A percentile compares a stretch with the other conserved stretches of the same genome.
Conservation (phyloP, 2,113 vertebrate genomes). For the Oryzias curvinotus region DNA sequence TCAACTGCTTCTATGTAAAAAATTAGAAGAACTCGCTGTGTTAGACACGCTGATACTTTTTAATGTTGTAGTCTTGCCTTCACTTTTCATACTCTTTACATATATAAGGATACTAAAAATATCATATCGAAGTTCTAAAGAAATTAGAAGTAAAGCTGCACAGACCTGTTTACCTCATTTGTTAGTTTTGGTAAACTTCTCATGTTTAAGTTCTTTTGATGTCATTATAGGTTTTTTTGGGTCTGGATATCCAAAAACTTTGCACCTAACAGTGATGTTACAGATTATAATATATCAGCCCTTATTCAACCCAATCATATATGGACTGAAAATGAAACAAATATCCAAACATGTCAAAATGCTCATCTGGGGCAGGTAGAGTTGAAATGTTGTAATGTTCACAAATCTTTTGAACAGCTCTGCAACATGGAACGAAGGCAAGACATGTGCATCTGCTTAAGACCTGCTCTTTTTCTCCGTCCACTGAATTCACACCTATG, state of each 20-base stretch:
- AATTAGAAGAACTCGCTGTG: background rate
- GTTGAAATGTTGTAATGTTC: too few species aligned
- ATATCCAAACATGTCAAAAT: conserved; percentile 1
- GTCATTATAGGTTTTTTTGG: background rate
- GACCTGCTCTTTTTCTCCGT: too few species aligned
- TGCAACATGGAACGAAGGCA: too few species aligned
- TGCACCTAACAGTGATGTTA: background rate
- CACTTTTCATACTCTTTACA: background rate
- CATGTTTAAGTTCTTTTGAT: background rate
- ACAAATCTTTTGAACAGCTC: too few species aligned
- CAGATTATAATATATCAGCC: conserved; percentile 1
- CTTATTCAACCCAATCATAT: conserved; percentile 10
- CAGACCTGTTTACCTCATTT: conserved; percentile 18
- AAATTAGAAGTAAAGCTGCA: conserved; percentile 6
- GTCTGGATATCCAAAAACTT: background rate
- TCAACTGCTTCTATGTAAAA: background rate
- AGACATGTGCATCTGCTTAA: too few species aligned
- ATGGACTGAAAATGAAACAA: conserved; percentile 12
- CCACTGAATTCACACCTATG: too few species aligned
- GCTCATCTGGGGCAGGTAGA: background rate
- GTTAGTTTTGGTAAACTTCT: background rate
- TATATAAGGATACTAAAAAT: background rate
- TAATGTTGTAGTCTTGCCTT: background rate
- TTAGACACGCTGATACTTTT: background rate
- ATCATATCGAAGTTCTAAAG: background rate